These are phyloP conservation scores for Platycnemis pennipes DNA, from an alignment of 2,888 invertebrate species.

Conservation along the genomic window DNA sequence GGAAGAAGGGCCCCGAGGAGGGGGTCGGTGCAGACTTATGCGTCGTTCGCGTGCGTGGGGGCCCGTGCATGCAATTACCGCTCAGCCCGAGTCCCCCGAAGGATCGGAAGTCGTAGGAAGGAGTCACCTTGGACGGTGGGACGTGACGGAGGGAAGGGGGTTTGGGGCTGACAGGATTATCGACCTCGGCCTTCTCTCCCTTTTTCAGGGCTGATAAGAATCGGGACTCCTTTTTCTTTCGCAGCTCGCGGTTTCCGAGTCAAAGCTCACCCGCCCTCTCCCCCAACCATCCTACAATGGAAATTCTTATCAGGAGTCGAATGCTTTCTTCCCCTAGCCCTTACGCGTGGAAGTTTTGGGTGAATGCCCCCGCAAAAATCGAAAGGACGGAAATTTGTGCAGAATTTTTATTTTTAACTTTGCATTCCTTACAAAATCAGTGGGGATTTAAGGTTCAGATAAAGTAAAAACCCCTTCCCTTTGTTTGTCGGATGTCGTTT, in stretches of 20 bases:
- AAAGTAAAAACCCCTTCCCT: neutral
- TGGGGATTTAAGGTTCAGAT: neutral
- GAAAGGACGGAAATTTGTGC: neutral
- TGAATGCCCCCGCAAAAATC: neutral
- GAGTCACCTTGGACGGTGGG: constrained; percentile 8
- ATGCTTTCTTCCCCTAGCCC: neutral
- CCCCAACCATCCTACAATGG: neutral
- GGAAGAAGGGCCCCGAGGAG: constrained; percentile 40
- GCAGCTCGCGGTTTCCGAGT: neutral
- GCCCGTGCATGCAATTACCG: constrained; percentile 34
- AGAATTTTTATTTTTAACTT: neutral
- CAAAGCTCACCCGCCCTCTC: neutral
- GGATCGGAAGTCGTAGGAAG: neutral
- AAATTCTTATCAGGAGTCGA: neutral
- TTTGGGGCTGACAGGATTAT: neutral
- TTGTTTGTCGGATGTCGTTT: neutral
- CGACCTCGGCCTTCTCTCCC: neutral
- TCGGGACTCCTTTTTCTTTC: neutral
- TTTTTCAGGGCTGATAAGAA: constrained; percentile 25
- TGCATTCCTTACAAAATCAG: neutral
- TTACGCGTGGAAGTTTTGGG: neutral
- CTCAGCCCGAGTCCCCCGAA: neutral
- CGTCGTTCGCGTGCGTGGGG: constrained; percentile 20
- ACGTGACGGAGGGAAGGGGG: neutral
- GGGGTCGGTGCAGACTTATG: too few species aligned